phyloP scores from a whole-genome alignment of 2,888 invertebrate genomes.

The Amphipoea lucens region DNA sequence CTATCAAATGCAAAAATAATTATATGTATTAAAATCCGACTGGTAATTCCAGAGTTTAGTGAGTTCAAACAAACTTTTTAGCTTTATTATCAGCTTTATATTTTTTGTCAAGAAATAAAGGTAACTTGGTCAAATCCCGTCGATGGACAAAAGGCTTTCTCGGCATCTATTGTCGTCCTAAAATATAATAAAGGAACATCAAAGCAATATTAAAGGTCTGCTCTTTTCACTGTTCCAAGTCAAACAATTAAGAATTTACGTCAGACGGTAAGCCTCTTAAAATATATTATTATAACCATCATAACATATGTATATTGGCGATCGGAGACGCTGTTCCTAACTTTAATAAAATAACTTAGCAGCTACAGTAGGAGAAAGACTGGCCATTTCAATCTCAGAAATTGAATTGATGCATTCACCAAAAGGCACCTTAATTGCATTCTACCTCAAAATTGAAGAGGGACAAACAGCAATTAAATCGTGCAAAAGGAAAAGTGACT shows the following conservation, averaged over 20 bases:
- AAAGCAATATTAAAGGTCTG: slow-evolving; percentile 44
- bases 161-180: slow-evolving; percentile 35
- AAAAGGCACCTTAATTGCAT: slow-evolving; percentile 48
- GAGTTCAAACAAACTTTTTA: neutral
- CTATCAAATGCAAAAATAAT: neutral
- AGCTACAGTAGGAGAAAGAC: neutral
- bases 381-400: slow-evolving; percentile 5
- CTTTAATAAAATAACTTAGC: neutral
- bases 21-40: neutral
- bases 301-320: neutral
- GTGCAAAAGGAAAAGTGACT: slow-evolving; percentile 61
- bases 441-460: slow-evolving; percentile 39
- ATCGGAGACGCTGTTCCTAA: neutral
- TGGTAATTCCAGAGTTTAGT: neutral
- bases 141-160: slow-evolving; percentile 34
- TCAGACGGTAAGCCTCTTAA: slow-evolving; percentile 3
- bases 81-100: neutral
- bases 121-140: slow-evolving; percentile 18
- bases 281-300: slow-evolving; percentile 9
- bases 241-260: slow-evolving; percentile 47
- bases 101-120: slow-evolving; percentile 15
- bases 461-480: slow-evolving; percentile 60
- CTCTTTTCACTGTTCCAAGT: slow-evolving; percentile 35
- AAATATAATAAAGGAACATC: slow-evolving; percentile 58
- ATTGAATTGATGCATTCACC: slow-evolving; percentile 27